Evolutionary conservation across 2,888 invertebrate species (phyloP).

Genomic region (Polylopha cassiicola): DNA sequence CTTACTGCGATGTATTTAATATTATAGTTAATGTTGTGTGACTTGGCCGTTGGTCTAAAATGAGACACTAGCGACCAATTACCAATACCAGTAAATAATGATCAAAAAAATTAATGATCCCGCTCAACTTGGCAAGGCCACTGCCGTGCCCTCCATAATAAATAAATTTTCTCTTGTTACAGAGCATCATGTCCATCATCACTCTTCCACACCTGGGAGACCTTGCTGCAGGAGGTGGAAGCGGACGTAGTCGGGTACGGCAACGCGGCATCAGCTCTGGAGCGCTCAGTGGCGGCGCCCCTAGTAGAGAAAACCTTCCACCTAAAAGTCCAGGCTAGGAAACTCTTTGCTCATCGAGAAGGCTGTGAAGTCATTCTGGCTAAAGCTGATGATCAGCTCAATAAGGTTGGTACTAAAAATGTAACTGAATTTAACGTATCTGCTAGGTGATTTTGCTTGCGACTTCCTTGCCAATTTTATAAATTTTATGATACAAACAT

Average conservation of each 20-base stretch:
- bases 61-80: too few species aligned
- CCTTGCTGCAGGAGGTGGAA: constrained; percentile 92
- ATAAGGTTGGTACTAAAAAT: constrained; percentile 51
- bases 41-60: too few species aligned
- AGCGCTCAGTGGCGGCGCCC: constrained; percentile 86
- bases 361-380: constrained; percentile 91
- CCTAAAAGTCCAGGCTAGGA: constrained; percentile 92
- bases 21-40: too few species aligned
- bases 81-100: too few species aligned
- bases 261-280: constrained; percentile 88
- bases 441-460: neutral
- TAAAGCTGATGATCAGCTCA: constrained; percentile 82
- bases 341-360: constrained; percentile 93
- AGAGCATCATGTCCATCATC: constrained; percentile 87
- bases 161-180: too few species aligned
- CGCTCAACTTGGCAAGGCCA: too few species aligned
- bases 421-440: neutral
- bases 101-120: too few species aligned
- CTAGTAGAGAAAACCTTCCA: constrained; percentile 92
- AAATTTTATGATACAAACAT: too few species aligned
- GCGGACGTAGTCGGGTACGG: constrained; percentile 91
- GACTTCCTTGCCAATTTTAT: constrained; percentile 5
- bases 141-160: too few species aligned
- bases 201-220: constrained; percentile 94
- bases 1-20: too few species aligned